These are phyloP conservation scores for Acestrorhynchus altus DNA, from an alignment of 2,797 vertebrate species.

Conservation along the genomic window DNA sequence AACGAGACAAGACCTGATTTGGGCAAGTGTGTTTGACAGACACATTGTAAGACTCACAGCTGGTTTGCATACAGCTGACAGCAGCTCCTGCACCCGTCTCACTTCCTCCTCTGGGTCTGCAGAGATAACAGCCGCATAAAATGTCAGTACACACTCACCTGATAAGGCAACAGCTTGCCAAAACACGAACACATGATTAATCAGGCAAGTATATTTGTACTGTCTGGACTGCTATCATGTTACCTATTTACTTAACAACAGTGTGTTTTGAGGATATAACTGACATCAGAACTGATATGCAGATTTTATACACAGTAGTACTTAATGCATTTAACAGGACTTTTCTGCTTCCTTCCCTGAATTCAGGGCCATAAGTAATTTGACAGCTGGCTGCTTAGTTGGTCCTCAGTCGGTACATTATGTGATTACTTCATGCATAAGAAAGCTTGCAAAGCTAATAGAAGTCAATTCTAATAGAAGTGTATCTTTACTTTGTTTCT, in stretches of 20 bases:
- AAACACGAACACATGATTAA: neutral
- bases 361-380: too few relatives aligned
- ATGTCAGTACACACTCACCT: neutral
- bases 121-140: constrained; percentile 55
- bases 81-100: constrained; percentile 71
- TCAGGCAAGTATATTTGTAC: neutral
- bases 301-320: neutral
- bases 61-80: constrained; percentile 75
- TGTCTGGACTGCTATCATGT: neutral
- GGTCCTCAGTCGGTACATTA: too few relatives aligned
- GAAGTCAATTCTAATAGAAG: too few relatives aligned
- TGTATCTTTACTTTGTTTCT: neutral
- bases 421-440: too few relatives aligned
- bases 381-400: too few relatives aligned
- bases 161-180: neutral
- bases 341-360: too few relatives aligned
- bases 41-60: constrained; percentile 67
- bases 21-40: neutral
- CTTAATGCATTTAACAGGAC: neutral
- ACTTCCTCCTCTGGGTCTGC: constrained; percentile 76
- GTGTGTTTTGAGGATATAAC: neutral
- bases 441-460: too few relatives aligned
- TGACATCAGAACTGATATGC: neutral
- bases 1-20: neutral
- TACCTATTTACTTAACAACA: neutral